Evolutionary conservation across 2,888 invertebrate species (phyloP).

Genomic region (Philonicus albiceps): DNA sequence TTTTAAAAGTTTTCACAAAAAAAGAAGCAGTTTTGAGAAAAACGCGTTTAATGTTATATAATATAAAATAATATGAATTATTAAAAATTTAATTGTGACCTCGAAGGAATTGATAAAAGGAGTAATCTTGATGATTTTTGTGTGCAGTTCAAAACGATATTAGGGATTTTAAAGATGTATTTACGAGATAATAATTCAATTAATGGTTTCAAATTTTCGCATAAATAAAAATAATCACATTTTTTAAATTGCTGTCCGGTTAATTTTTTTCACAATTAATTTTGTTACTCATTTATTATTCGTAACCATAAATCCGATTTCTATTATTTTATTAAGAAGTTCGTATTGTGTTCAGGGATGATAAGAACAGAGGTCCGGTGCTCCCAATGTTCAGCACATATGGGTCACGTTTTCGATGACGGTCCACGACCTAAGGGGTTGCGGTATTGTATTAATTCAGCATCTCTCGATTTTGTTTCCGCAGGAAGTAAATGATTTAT

Average conservation of each 20-base stretch:
- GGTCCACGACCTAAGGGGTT: conserved; percentile 92
- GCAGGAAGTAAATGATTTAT: neutral
- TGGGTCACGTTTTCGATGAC: conserved; percentile 97
- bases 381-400: conserved; percentile 90
- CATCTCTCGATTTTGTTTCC: conserved; percentile 64
- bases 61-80: too few relatives aligned
- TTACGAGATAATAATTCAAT: too few relatives aligned
- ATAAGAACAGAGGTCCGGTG: conserved; percentile 96
- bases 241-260: neutral
- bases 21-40: too few relatives aligned
- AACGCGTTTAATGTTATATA: neutral
- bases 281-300: neutral
- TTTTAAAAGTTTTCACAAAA: too few relatives aligned
- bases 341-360: conserved; percentile 73
- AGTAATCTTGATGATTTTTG: too few relatives aligned
- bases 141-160: too few relatives aligned
- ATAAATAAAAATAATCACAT: neutral
- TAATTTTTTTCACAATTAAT: neutral
- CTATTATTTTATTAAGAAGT: neutral
- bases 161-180: too few relatives aligned
- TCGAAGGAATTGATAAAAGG: too few relatives aligned
- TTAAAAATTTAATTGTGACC: too few relatives aligned
- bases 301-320: neutral
- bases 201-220: too few relatives aligned
- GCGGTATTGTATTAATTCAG: conserved; percentile 96